Conservation (phyloP, 2,888 invertebrate species). For the Crematogaster levior region DNA sequence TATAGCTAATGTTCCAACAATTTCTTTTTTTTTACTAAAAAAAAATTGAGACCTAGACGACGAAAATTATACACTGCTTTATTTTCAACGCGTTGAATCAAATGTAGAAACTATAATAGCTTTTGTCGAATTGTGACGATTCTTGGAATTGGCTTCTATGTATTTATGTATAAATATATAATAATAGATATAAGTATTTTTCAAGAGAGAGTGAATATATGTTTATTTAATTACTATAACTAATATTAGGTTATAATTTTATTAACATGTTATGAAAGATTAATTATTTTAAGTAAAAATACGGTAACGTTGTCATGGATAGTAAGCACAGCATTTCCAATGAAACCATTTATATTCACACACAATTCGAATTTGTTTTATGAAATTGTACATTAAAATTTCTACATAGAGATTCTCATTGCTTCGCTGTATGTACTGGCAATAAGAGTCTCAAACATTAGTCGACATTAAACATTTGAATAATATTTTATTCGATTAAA, state of each 20-base stretch:
- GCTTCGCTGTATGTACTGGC: background rate
- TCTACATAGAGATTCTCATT: background rate
- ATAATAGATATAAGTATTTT: background rate
- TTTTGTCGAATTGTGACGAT: conserved; percentile 36
- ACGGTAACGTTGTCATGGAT: background rate
- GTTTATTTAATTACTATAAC: conserved; percentile 1
- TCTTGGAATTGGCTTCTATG: conserved; percentile 1
- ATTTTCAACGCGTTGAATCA: conserved; percentile 22
- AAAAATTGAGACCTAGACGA: conserved; percentile 5
- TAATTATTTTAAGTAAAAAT: background rate
- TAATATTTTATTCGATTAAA: conserved; percentile 32
- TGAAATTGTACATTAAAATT: conserved; percentile 25
- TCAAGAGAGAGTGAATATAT: background rate
- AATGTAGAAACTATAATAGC: conserved; percentile 37
- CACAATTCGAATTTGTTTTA: background rate
- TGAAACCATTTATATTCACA: background rate
- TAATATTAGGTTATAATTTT: background rate
- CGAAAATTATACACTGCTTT: conserved; percentile 36
- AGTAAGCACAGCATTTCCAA: background rate
- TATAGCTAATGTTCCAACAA: conserved; percentile 4
- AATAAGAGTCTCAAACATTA: conserved; percentile 14
- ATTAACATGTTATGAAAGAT: background rate
- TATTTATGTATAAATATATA: no score
- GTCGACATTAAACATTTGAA: conserved; percentile 23
- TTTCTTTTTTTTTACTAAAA: conserved; percentile 31